Evolutionary conservation across 2,113 vertebrate genomes (phyloP).

Genomic region (Ageneiosus marmoratus): DNA sequence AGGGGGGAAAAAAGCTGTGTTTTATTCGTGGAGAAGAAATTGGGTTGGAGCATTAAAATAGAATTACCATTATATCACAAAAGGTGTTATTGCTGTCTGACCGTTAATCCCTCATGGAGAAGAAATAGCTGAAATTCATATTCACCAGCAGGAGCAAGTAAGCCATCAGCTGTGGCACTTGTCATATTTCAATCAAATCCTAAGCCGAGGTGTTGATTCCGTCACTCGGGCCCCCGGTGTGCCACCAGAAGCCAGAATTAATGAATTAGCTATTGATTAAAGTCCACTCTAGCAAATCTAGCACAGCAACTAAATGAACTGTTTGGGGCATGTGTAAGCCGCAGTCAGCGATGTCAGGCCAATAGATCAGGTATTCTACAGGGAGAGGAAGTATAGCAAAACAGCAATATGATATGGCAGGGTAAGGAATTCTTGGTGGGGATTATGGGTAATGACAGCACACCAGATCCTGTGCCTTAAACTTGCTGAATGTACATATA

Average conservation of each 20-base stretch:
- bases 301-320: slow-evolving; percentile 91
- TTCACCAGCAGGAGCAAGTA: slow-evolving; percentile 58
- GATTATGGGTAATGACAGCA: slow-evolving; percentile 61
- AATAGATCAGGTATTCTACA: slow-evolving; percentile 86
- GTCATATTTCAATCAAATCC: slow-evolving; percentile 83
- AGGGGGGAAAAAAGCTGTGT: neutral
- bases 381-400: slow-evolving; percentile 76
- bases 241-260: slow-evolving; percentile 79
- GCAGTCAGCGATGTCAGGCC: slow-evolving; percentile 79
- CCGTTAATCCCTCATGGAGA: slow-evolving; percentile 57
- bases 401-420: slow-evolving; percentile 82
- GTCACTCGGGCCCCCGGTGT: slow-evolving; percentile 63
- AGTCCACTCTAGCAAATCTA: slow-evolving; percentile 90
- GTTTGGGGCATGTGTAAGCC: slow-evolving; percentile 84
- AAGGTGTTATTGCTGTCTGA: slow-evolving; percentile 54
- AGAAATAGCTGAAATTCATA: slow-evolving; percentile 69
- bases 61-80: slow-evolving; percentile 50
- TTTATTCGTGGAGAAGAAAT: slow-evolving; percentile 2
- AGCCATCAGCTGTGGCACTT: slow-evolving; percentile 65
- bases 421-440: slow-evolving; percentile 62
- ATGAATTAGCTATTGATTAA: slow-evolving; percentile 96
- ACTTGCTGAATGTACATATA: slow-evolving; percentile 35
- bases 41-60: neutral
- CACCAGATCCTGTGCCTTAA: slow-evolving; percentile 21
- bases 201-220: slow-evolving; percentile 68